phyloP scores from a whole-genome alignment of 2,888 invertebrate species.

The Halictus quadricinctus region DNA sequence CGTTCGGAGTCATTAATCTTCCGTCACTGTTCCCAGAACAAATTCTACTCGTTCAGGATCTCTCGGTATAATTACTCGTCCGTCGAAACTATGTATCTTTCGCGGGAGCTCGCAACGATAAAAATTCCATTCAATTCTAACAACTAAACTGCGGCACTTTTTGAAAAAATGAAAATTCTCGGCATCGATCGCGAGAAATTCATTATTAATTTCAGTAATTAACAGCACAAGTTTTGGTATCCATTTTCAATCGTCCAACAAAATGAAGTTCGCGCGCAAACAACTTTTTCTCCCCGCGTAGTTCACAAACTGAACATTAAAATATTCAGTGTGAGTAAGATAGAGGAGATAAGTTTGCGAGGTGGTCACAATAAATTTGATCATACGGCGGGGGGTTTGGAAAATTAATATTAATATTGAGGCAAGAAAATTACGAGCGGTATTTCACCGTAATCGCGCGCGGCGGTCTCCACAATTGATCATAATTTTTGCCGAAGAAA shows the following conservation, averaged over 20 bases:
- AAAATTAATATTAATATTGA: neutral
- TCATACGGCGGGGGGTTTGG: neutral
- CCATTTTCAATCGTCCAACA: neutral
- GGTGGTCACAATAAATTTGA: neutral
- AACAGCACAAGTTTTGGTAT: neutral
- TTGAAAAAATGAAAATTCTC: no score
- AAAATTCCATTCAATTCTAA: neutral
- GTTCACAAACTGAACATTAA: neutral
- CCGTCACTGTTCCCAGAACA: neutral
- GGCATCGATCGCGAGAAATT: no score
- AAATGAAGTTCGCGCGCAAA: neutral
- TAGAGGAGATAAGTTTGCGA: neutral
- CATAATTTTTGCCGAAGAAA: conserved; percentile 2
- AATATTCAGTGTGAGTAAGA: neutral
- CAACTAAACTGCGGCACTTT: neutral
- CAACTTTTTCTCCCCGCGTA: neutral
- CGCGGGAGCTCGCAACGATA: neutral
- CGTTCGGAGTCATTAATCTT: neutral
- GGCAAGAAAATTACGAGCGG: neutral
- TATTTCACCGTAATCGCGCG: neutral
- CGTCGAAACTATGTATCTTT: neutral
- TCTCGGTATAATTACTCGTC: neutral
- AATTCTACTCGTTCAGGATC: neutral
- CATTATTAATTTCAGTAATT: no score
- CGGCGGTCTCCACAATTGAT: neutral